A percentile compares a stretch with the other conserved stretches of the same genome.
Evolutionary conservation across 2,113 vertebrate genomes (phyloP).

Genomic region (Cyphomyrus discorhynchus): DNA sequence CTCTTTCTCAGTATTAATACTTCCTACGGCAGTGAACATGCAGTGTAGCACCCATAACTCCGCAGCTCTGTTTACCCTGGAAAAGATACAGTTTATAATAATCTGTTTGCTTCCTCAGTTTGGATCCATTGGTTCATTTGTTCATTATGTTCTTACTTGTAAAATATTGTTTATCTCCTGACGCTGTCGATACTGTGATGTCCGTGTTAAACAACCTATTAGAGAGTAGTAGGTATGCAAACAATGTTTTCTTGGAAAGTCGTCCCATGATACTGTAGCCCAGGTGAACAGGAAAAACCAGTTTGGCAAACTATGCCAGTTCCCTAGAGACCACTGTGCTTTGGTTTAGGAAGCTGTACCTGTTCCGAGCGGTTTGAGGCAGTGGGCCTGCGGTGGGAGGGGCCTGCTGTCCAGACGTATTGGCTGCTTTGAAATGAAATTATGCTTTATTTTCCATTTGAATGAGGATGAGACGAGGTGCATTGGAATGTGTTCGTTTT

Average conservation of each 20-base stretch:
- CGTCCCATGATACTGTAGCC: background rate
- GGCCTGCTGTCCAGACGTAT: background rate
- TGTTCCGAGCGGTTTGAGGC: background rate
- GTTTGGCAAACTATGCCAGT: background rate
- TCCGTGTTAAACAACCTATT: background rate
- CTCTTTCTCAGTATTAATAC: background rate
- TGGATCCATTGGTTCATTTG: background rate
- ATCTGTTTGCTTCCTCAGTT: background rate
- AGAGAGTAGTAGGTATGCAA: background rate
- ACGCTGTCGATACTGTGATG: background rate
- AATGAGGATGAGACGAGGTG: background rate
- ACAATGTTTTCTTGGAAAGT: background rate
- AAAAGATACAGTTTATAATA: background rate
- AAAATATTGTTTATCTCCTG: background rate
- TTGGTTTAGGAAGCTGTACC: background rate
- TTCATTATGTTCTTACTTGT: background rate
- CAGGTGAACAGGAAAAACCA: background rate
- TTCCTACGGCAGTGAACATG: background rate
- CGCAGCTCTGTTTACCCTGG: background rate
- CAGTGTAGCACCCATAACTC: background rate
- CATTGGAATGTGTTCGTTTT: background rate
- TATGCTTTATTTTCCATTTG: background rate
- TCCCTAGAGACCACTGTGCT: background rate
- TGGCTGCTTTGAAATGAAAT: background rate
- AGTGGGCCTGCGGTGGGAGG: background rate